Conservation (phyloP, 2,888 invertebrate genomes). For the Pammene fasciana region DNA sequence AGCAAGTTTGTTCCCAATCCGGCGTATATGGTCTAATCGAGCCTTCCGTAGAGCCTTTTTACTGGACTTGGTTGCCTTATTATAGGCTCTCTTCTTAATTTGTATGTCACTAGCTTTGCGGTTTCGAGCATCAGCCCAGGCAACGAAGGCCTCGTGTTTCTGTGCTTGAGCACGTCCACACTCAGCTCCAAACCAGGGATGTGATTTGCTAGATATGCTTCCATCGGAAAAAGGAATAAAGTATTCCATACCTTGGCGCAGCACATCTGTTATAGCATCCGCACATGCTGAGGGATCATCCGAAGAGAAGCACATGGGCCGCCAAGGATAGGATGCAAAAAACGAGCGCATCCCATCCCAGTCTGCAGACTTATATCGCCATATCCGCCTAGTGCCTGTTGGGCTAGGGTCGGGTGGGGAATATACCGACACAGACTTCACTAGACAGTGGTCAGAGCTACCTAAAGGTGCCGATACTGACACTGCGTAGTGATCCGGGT, state of each 20-base stretch:
- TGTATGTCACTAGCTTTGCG: background rate
- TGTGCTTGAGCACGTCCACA: background rate
- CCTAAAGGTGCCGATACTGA: constrained; percentile 40
- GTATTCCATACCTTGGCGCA: background rate
- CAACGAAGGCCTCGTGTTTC: background rate
- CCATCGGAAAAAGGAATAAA: background rate
- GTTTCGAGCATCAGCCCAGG: background rate
- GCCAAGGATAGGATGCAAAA: constrained; percentile 1
- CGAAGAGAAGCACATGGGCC: background rate
- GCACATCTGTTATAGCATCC: background rate
- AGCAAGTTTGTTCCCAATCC: background rate
- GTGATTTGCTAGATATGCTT: background rate
- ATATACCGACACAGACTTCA: constrained; percentile 35
- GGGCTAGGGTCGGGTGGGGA: constrained; percentile 24
- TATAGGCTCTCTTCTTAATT: background rate
- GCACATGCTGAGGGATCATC: background rate
- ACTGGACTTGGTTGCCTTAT: background rate
- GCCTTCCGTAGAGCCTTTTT: background rate
- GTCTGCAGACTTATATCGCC: too few species aligned
- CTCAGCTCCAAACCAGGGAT: background rate
- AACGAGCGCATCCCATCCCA: constrained; percentile 39
- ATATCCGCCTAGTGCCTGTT: constrained; percentile 34
- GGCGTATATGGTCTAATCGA: background rate
- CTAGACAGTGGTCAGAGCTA: constrained; percentile 42
- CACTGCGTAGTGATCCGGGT: constrained; percentile 42